Evolutionary conservation across 2,113 vertebrate species (phyloP), one percentile per base, ranked within the genome.

Genomic region (Gorilla gorilla): DNA sequence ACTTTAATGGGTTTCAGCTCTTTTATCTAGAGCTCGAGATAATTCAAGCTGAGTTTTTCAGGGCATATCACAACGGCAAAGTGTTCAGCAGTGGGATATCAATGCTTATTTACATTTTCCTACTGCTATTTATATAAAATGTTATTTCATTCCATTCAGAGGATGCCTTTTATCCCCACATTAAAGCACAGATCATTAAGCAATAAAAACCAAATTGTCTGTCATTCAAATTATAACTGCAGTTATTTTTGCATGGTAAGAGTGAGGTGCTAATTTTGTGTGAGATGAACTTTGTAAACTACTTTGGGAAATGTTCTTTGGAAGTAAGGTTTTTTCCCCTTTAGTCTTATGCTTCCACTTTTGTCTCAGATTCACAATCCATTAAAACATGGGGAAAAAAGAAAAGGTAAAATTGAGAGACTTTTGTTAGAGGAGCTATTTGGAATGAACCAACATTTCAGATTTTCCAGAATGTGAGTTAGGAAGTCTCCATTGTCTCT

Each of bases 141-240:
- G 55, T 43, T 68, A 89, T 95, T 95, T 89, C 93, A 89, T 94
- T 96, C 95, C 95, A 83, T 96, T 97, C 90, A 96, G 78, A 97
- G 79, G 94, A 97, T 97, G 95, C 95, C 96, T 97, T 98, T 96
- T 97, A 94, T 92, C 90, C 95, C 97, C 85, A 73, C 92, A 70
- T 89, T 92, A 97, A 98, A 98, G 97, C 98, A 98, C 98, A 98
- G 95, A 94, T 94, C 94, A 97, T 93, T 96, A 96, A 98, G 98
- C 97, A 98, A 98, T 98, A 98, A 98, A 97, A 97, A 97, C 43
- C 66, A 96, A 96, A 96, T 90, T 87, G 80, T 97, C 59, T 95
- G 78, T 98, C 75, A 90, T 95, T 97, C 92, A 97, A 79, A 98
- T 95, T 96, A 95, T 14, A 96, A 92, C 90, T 83, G 48, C 90